Percentiles rank a stretch among this genome's conserved stretches.
These are phyloP conservation scores for Orchesella cincta DNA, from an alignment of 1,140 invertebrate species.

Conservation along the genomic window DNA sequence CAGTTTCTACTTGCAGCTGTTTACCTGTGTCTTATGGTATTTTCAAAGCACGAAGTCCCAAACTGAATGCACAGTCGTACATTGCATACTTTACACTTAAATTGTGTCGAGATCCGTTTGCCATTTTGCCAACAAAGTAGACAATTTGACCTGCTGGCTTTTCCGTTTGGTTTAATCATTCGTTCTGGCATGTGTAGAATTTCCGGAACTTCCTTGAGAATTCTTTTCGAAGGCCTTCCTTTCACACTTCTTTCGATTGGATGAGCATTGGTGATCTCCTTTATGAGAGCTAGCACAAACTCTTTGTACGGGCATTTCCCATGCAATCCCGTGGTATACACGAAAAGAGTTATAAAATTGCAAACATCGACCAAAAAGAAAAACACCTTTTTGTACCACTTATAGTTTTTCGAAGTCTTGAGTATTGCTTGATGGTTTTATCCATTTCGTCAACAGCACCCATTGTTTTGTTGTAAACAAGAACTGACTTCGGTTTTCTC, in stretches of 20 bases:
- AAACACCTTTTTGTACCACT: conserved; percentile 4
- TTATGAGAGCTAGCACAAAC: neutral
- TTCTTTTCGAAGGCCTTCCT: neutral
- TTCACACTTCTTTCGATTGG: no score
- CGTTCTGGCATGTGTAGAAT: neutral
- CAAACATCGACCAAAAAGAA: neutral
- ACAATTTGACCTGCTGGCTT: conserved; percentile 4
- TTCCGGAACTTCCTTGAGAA: neutral
- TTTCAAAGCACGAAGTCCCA: neutral
- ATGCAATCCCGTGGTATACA: neutral
- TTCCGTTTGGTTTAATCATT: neutral
- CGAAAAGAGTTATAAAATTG: neutral
- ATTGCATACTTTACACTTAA: neutral
- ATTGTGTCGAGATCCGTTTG: neutral
- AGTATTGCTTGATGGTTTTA: neutral
- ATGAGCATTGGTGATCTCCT: no score
- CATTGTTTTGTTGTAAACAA: conserved; percentile 3
- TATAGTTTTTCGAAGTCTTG: neutral
- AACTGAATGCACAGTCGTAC: neutral
- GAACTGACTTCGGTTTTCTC: neutral
- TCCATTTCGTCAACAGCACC: neutral
- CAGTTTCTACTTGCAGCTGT: no score
- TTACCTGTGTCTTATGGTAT: no score
- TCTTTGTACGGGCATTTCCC: neutral
- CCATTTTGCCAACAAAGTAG: neutral